phyloP scores from a whole-genome alignment of 1,140 invertebrate species.

The Drosophila ercepeae region DNA sequence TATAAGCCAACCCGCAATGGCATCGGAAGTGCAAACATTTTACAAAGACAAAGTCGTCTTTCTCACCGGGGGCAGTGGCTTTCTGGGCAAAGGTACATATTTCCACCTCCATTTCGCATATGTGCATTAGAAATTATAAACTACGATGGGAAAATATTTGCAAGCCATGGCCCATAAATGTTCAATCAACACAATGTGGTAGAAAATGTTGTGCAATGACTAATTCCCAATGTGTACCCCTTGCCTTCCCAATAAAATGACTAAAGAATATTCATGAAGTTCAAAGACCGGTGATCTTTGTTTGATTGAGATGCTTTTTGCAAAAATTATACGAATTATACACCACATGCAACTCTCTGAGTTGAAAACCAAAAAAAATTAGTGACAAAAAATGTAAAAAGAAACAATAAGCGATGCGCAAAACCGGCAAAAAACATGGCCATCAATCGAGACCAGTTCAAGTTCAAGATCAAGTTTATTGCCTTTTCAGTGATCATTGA shows the following conservation, averaged over 20 bases:
- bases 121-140: not conserved
- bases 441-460: not conserved
- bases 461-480: slow-evolving; percentile 14
- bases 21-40: slow-evolving; percentile 85
- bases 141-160: not conserved
- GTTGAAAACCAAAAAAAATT: slow-evolving; percentile 1
- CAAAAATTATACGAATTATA: not conserved
- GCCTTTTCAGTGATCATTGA: slow-evolving; percentile 88
- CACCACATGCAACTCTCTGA: slow-evolving; percentile 5
- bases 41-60: slow-evolving; percentile 87
- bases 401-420: not conserved
- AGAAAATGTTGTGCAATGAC: not conserved
- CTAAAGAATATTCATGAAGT: slow-evolving; percentile 3
- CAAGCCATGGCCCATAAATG: not conserved
- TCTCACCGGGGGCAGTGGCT: slow-evolving; percentile 89
- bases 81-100: slow-evolving; percentile 91
- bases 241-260: not conserved
- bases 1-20: slow-evolving; percentile 16
- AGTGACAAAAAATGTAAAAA: not conserved
- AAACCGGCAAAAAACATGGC: slow-evolving; percentile 22
- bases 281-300: slow-evolving; percentile 3
- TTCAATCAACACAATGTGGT: not conserved
- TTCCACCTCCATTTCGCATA: too few species aligned
- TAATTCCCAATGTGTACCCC: not conserved
- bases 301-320: slow-evolving; percentile 4